Evolutionary conservation across 1,140 invertebrate species (phyloP).

Genomic region (Heliconius nattereri): DNA sequence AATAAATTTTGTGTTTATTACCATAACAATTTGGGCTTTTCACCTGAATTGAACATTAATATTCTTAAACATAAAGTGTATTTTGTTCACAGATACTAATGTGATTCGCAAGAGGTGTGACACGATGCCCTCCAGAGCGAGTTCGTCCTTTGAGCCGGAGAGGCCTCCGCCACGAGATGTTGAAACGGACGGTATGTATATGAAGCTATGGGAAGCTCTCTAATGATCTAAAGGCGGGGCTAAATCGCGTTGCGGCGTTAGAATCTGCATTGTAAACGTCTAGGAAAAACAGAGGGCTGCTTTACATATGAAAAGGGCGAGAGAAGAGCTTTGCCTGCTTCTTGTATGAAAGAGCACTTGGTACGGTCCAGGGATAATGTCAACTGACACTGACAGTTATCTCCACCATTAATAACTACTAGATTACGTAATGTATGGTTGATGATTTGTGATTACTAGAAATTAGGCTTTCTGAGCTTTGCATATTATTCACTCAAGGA

Average conservation of each 20-base stretch:
- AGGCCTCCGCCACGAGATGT: conserved; percentile 52
- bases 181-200: conserved; percentile 47
- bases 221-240: conserved; percentile 92
- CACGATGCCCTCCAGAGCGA: conserved; percentile 87
- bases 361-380: too few species aligned
- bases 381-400: too few species aligned
- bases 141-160: conserved; percentile 68
- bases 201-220: conserved; percentile 89
- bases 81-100: conserved; percentile 57
- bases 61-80: background rate
- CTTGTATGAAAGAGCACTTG: too few species aligned
- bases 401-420: too few species aligned
- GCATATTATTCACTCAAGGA: too few species aligned
- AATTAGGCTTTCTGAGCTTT: too few species aligned
- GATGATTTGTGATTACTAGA: too few species aligned
- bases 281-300: conserved; percentile 88
- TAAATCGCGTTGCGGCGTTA: conserved; percentile 89
- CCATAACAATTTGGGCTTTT: background rate
- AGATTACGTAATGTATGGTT: too few species aligned
- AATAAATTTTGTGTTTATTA: background rate
- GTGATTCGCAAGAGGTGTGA: conserved; percentile 87
- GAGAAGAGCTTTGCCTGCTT: too few species aligned
- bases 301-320: conserved; percentile 73
- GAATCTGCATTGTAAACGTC: conserved; percentile 91
- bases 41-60: background rate